Base-by-base conservation (phyloP, 1,140 invertebrate genomes). In the Nylanderia fulva region DNA sequence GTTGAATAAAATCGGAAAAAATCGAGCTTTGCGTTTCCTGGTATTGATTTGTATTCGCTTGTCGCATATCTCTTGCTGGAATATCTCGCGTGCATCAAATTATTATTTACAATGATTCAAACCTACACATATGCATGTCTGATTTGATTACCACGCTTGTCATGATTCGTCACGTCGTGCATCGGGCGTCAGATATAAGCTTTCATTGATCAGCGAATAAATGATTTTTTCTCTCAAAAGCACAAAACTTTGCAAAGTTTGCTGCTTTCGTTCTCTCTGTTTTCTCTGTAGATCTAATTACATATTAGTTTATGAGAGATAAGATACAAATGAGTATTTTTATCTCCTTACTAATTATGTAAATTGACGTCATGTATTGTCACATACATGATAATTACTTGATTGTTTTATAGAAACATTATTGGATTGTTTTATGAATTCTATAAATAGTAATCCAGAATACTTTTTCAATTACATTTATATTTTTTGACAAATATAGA, bases 101-200 rank as follows among this genome's bases (percentile, higher is more conserved):
- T 58, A 39, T 66, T 45, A 75, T 61, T 61, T 85, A 61, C 24
- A 15, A 21, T 24, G 2, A 6, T 58, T 58, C 21, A 24, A 11
- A 45, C 39, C 18, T 36, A 27, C 45, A 24, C 5, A 76, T 42
- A 56, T 56, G 63, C 29, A 56, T 3, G 18, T 21, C 33, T 36
- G 60, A 86, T 71, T 74, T 66, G 15, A 60, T 63, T 63, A 21
- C 72, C 18, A 29, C 29, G 33, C 24, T 56, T 83, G 52, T 68
- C 36, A 56, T 27, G 27, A 82, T 86, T 86, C 72, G 54, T 86
- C 72, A 85, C 45, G 64, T 36, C 11, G 21, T n/a, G 13, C 18
- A 27, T 24, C 9, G 21, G 18, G 9, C 15, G 13, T 33, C 9
- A n/a, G 42, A 15, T 39, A 39, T 80, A 29, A 64, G 3, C 68